phyloP scores from a whole-genome alignment of 1,140 invertebrate genomes.

The Leucophenga varia region DNA sequence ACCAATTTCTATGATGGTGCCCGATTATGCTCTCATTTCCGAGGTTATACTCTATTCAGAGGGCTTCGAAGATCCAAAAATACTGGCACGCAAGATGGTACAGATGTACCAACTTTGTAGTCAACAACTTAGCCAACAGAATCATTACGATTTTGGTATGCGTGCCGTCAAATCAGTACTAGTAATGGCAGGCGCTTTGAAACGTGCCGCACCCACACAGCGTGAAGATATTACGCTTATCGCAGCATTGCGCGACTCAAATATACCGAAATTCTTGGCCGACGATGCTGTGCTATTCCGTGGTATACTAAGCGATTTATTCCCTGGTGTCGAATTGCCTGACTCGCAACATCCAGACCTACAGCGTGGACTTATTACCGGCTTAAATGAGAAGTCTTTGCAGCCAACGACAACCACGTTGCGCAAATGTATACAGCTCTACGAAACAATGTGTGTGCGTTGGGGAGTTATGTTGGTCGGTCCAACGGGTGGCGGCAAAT shows the following conservation, averaged over 20 bases:
- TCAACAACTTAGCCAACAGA: slow-evolving; percentile 89
- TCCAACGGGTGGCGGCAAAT: slow-evolving; percentile 81
- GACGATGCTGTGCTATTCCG: slow-evolving; percentile 82
- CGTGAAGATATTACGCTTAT: slow-evolving; percentile 77
- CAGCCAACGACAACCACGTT: slow-evolving; percentile 68
- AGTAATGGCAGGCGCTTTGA: slow-evolving; percentile 85
- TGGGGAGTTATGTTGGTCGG: slow-evolving; percentile 95
- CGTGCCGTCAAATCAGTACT: slow-evolving; percentile 71
- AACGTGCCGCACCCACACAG: slow-evolving; percentile 80
- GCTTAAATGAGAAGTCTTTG: slow-evolving; percentile 59
- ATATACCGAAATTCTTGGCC: slow-evolving; percentile 87
- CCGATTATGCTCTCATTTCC: slow-evolving; percentile 87
- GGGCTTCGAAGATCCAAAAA: slow-evolving; percentile 85
- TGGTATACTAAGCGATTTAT: slow-evolving; percentile 87
- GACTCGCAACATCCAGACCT: slow-evolving; percentile 77
- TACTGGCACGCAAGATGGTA: slow-evolving; percentile 84
- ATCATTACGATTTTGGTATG: slow-evolving; percentile 94
- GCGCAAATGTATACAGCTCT: slow-evolving; percentile 79
- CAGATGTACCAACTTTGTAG: slow-evolving; percentile 91
- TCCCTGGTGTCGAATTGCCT: slow-evolving; percentile 80
- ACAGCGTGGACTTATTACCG: slow-evolving; percentile 60
- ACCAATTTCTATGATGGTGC: slow-evolving; percentile 91
- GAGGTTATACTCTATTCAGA: slow-evolving; percentile 92
- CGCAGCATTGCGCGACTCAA: slow-evolving; percentile 85
- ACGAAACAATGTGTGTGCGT: slow-evolving; percentile 89